These are phyloP conservation scores for Ciconia nigra DNA, from an alignment of 2,797 vertebrate genomes.

Conservation along the genomic window DNA sequence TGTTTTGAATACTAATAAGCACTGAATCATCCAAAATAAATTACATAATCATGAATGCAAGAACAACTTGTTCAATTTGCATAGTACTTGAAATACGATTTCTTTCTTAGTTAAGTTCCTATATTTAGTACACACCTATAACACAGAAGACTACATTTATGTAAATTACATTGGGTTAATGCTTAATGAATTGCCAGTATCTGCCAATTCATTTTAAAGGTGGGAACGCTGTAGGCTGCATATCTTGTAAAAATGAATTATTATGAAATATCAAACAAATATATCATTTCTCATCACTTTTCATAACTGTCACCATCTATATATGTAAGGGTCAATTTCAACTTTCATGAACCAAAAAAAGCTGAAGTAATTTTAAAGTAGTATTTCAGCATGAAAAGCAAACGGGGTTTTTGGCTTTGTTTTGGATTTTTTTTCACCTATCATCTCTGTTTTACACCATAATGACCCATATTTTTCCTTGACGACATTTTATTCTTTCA, in stretches of 20 bases:
- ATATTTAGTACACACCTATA: not conserved
- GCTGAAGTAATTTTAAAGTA: not conserved
- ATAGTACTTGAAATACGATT: not conserved
- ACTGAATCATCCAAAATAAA: not conserved
- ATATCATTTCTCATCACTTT: not conserved
- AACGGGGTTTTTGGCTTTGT: not conserved
- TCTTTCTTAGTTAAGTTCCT: not conserved
- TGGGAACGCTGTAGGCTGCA: not conserved
- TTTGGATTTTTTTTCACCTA: not conserved
- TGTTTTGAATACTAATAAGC: not conserved
- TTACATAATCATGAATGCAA: not conserved
- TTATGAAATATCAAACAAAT: not conserved
- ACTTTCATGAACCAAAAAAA: not conserved
- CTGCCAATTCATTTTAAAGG: not conserved
- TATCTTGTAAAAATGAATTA: not conserved
- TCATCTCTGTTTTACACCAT: not conserved
- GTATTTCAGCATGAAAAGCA: not conserved
- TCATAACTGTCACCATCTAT: not conserved
- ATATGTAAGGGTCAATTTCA: not conserved
- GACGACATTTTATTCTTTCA: slow-evolving; percentile 27
- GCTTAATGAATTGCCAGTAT: not conserved
- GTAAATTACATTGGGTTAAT: not conserved
- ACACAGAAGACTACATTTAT: not conserved
- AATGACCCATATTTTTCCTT: not conserved
- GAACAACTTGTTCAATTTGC: slow-evolving; percentile 1